Base-by-base conservation (phyloP, 2,797 vertebrate genomes). In the Cynodonichthys magdalenae region DNA sequence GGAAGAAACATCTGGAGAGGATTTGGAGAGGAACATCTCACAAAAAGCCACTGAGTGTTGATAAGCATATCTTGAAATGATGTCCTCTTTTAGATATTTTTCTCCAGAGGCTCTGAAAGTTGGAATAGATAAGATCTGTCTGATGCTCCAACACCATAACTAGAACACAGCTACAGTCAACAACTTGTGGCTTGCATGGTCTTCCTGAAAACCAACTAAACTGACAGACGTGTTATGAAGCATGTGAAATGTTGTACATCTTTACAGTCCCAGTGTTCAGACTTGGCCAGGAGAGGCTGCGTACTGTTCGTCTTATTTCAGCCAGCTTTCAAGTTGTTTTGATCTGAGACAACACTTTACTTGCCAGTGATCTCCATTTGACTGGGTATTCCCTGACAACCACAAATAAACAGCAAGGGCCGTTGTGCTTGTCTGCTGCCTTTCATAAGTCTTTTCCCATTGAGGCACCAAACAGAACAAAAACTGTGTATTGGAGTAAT, bases 21-120 rank as follows among this genome's bases (percentile, higher is more conserved):
- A 59, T 47, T 48, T 42, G 49, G 55, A 60, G 66, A 41, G 56
- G 59, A 74, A 85, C 79, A 89, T 89, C 88, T 84, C 81, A 82
- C 66, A 82, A 82, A 75, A 85, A 85, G 69, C 57, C 24, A 50
- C 77, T 47, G 17, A 66, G 66, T 87, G 52, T 75, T 75, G 81
- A 82, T 59, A 66, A 11, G 7, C 41, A 49, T 70, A 85, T 84
- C 54, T 81, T 74, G 55, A 85, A 87, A 71, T 69, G 63, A 71
- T 69, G 63, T 63, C 89, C 71, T 65, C 66, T 59, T 71, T 47
- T 70, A 47, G 9, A 79, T 53, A 58, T n/a, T 18, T 56, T 59
- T 47, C 18, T 67, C 71, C 75, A 45, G 59, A 55, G 64, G 69
- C 69, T 47, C 77, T 58, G 19, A 71, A 72, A 71, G 63, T 92